Percentiles rank a stretch among this genome's conserved stretches.
Conservation (phyloP, 2,888 invertebrate species). For the Eustalomyia histrio region DNA sequence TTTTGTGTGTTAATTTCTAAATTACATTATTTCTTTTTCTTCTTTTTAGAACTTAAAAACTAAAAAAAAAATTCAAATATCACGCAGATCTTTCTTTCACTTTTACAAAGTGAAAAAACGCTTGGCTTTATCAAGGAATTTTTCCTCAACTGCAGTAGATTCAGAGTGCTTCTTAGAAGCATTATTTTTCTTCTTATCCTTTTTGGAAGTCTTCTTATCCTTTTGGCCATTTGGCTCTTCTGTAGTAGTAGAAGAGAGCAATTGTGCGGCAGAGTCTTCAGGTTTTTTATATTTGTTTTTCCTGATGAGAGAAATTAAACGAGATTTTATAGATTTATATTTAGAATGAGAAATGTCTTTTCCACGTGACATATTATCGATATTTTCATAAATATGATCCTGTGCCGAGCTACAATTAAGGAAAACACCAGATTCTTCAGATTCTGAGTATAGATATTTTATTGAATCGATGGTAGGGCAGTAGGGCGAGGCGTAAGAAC, state of each 20-base stretch:
- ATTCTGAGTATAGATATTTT: conserved; percentile 35
- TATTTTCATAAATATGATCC: conserved; percentile 31
- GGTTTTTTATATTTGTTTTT: conserved; percentile 45
- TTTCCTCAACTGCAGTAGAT: conserved; percentile 60
- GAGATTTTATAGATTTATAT: conserved; percentile 47
- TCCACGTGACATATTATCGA: conserved; percentile 65
- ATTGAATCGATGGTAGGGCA: not conserved
- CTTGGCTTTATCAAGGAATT: conserved; percentile 73
- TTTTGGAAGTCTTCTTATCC: conserved; percentile 33
- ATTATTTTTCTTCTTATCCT: conserved; percentile 2
- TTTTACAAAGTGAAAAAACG: conserved; percentile 72
- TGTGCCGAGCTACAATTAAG: conserved; percentile 30
- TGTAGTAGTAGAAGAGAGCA: conserved; percentile 50
- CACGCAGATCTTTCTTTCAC: conserved; percentile 1
- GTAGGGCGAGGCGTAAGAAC: conserved; percentile 50
- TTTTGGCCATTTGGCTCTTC: conserved; percentile 45
- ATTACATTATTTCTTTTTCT: too few relatives aligned
- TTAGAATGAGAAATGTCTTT: conserved; percentile 46
- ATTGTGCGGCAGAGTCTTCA: not conserved
- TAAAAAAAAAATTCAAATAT: conserved; percentile 17
- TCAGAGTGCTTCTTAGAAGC: not conserved
- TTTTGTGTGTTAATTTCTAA: too few relatives aligned
- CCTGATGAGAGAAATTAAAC: conserved; percentile 51
- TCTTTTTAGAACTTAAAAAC: conserved; percentile 14
- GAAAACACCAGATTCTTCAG: conserved; percentile 67